A percentile compares a stretch with the other conserved stretches of the same genome.
phyloP scores from a whole-genome alignment of 2,113 vertebrate genomes.

The Gallinago paraguaiae region DNA sequence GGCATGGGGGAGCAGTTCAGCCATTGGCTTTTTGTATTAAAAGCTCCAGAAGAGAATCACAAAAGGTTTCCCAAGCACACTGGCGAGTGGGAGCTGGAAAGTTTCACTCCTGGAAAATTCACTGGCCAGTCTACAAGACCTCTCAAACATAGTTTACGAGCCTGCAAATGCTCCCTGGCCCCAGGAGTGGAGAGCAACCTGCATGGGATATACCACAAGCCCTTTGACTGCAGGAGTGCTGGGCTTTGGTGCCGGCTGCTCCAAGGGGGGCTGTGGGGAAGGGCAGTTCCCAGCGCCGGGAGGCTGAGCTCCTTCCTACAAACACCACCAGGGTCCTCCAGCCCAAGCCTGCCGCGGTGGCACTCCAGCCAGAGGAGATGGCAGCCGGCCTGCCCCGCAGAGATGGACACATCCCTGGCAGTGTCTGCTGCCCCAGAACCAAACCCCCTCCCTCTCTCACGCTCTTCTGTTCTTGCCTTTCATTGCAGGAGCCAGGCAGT shows the following conservation, averaged over 20 bases:
- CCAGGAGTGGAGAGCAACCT: background rate
- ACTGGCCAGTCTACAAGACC: background rate
- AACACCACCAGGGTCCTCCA: background rate
- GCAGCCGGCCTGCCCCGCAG: background rate
- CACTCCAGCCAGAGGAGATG: background rate
- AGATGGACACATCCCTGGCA: accelerated
- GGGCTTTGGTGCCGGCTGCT: background rate
- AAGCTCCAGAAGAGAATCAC: no score
- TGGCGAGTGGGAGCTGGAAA: no score
- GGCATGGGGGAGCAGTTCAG: no score
- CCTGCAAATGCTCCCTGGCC: background rate
- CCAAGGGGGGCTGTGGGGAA: background rate
- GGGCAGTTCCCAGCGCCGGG: accelerated
- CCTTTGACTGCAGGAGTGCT: background rate
- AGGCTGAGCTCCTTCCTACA: background rate
- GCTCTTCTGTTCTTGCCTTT: background rate
- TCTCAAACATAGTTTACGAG: background rate
- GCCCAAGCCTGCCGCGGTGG: accelerated
- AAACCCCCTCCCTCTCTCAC: background rate
- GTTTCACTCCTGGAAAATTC: background rate
- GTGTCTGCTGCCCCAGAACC: background rate
- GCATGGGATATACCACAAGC: background rate
- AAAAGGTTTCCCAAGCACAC: no score
- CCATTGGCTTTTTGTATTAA: no score
- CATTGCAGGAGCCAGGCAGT: background rate